Conservation (phyloP, 2,797 vertebrate genomes). For the Prionace glauca region DNA sequence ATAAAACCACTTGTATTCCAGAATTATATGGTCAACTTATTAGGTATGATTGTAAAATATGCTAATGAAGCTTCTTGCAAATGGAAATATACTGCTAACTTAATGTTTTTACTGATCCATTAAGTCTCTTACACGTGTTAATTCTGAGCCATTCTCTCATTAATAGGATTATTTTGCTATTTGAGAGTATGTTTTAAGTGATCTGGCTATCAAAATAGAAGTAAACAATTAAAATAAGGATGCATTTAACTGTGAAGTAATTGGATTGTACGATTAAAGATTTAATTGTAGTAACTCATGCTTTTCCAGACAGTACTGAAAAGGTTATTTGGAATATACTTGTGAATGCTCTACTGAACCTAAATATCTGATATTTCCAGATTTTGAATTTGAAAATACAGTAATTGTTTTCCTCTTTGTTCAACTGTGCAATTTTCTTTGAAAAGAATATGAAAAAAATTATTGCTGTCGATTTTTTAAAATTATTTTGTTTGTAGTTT, state of each 20-base stretch:
- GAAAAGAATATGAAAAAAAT: background rate
- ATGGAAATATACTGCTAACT: background rate
- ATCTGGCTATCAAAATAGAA: background rate
- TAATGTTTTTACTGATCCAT: background rate
- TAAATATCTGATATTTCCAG: background rate
- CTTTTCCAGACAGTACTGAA: background rate
- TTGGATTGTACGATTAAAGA: background rate
- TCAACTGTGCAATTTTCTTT: background rate
- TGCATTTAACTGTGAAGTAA: background rate
- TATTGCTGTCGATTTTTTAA: background rate
- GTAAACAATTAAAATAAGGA: background rate
- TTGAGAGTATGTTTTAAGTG: background rate
- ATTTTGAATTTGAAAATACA: background rate
- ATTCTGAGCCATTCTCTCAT: background rate
- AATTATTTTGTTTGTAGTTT: conserved; percentile 65
- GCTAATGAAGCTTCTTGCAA: background rate
- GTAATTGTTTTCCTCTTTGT: background rate
- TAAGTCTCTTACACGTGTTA: background rate
- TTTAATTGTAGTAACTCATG: background rate
- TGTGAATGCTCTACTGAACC: background rate
- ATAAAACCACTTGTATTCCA: background rate
- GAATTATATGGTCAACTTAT: background rate
- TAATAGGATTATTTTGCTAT: background rate
- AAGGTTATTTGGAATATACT: background rate
- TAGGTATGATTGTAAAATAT: background rate